Evolutionary conservation across 2,797 vertebrate genomes (phyloP).

Genomic region (Spea hammondii): DNA sequence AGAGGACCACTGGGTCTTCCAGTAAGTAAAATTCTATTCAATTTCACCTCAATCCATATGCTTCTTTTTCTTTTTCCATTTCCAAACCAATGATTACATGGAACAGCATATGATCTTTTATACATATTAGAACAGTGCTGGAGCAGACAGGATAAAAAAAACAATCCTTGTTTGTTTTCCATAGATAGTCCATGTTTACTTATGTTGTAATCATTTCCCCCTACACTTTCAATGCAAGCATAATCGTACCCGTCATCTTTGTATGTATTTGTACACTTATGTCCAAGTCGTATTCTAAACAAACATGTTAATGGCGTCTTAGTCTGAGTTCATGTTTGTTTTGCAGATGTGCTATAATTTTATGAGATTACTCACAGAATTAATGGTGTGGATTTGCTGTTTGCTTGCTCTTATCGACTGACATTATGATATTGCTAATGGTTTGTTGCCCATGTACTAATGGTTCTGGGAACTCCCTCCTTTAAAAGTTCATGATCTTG

Average conservation of each 20-base stretch:
- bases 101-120: conserved; percentile 13
- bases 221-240: conserved; percentile 5
- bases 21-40: conserved; percentile 84
- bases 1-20: conserved; percentile 97
- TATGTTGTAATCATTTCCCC: too few relatives aligned
- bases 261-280: conserved; percentile 21
- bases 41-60: conserved; percentile 67
- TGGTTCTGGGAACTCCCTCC: too few relatives aligned
- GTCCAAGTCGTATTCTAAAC: conserved; percentile 19
- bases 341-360: conserved; percentile 43
- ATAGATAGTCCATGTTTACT: conserved; percentile 43
- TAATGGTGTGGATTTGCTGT: conserved; percentile 24
- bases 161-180: conserved; percentile 47
- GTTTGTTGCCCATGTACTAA: too few relatives aligned
- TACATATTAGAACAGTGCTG: conserved; percentile 38
- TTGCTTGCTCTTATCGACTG: conserved; percentile 23
- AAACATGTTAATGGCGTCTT: conserved; percentile 50
- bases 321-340: conserved; percentile 56
- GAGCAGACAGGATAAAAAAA: conserved; percentile 49
- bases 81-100: conserved; percentile 54
- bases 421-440: neutral
- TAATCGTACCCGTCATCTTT: conserved; percentile 14
- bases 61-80: conserved; percentile 61
- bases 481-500: too few relatives aligned
- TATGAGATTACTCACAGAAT: conserved; percentile 5